These are phyloP conservation scores for Myrmecophaga tridactyla DNA, from an alignment of 2,113 vertebrate species.

Conservation along the genomic window DNA sequence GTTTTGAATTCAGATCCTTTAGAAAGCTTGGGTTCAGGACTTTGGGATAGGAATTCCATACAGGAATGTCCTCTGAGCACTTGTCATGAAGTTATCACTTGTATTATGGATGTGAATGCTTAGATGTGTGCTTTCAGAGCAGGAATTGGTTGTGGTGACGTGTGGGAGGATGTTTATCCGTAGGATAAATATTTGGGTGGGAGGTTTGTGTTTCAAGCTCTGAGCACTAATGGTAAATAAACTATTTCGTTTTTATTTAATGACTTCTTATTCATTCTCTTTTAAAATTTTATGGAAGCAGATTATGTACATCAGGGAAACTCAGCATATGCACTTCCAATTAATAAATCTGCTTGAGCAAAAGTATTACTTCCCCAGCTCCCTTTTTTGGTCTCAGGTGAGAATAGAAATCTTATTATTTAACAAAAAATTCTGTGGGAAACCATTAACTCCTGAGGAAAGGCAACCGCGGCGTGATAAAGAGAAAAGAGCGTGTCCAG, in stretches of 20 bases:
- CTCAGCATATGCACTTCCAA: neutral
- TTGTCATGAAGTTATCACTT: neutral
- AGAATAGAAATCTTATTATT: conserved; percentile 2
- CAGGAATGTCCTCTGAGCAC: neutral
- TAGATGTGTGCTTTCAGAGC: neutral
- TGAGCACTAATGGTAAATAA: conserved; percentile 55
- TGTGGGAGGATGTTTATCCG: conserved; percentile 27
- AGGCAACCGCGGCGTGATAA: neutral
- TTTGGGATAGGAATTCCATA: neutral
- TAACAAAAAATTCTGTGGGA: neutral
- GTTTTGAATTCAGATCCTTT: neutral
- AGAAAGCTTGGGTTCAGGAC: neutral
- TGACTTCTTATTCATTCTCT: conserved; percentile 43
- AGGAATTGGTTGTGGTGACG: neutral
- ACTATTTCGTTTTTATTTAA: conserved; percentile 21
- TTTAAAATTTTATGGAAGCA: neutral
- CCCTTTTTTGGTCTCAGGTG: neutral
- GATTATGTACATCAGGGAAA: neutral
- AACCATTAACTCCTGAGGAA: neutral
- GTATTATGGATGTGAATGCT: neutral
- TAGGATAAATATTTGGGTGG: conserved; percentile 46
- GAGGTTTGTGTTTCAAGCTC: conserved; percentile 54
- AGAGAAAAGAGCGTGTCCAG: neutral
- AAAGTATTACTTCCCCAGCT: neutral
- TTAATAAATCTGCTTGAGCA: conserved; percentile 31